Conservation (phyloP, 2,888 invertebrate genomes). For the Phlogophora meticulosa region DNA sequence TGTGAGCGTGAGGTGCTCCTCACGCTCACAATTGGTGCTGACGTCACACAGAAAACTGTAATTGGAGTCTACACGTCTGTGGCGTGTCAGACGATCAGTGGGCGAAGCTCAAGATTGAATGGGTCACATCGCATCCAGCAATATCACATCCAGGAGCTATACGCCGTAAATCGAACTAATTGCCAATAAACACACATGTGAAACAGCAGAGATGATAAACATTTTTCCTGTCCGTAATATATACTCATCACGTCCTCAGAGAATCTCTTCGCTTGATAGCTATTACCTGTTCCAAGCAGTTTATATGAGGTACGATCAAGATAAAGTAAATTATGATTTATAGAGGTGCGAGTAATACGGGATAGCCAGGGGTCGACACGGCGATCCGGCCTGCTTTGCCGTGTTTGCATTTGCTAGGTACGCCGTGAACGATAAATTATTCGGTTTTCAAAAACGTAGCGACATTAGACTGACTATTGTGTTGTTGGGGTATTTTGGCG, state of each 20-base stretch:
- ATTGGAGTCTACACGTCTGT: too few relatives aligned
- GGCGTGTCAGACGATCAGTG: too few relatives aligned
- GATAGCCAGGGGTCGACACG: conserved; percentile 33
- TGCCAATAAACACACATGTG: conserved; percentile 24
- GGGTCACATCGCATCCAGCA: too few relatives aligned
- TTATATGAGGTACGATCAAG: conserved; percentile 62
- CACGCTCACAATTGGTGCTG: too few relatives aligned
- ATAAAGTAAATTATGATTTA: conserved; percentile 67
- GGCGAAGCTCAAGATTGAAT: too few relatives aligned
- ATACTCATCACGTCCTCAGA: conserved; percentile 59
- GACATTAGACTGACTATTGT: conserved; percentile 7
- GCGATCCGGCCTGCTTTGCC: conserved; percentile 26
- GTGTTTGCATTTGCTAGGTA: conserved; percentile 48
- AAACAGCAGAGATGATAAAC: conserved; percentile 30
- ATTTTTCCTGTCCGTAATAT: conserved; percentile 40
- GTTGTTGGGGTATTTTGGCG: not conserved
- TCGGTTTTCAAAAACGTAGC: conserved; percentile 35
- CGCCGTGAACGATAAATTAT: conserved; percentile 38
- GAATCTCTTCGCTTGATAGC: conserved; percentile 64
- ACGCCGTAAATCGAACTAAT: conserved; percentile 29
- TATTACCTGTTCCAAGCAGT: conserved; percentile 66
- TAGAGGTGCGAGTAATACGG: conserved; percentile 46
- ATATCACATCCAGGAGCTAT: too few relatives aligned
- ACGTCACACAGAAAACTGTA: too few relatives aligned
- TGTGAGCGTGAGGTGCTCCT: too few relatives aligned